Evolutionary conservation across 2,113 vertebrate species (phyloP).

Genomic region (Hylia prasina): DNA sequence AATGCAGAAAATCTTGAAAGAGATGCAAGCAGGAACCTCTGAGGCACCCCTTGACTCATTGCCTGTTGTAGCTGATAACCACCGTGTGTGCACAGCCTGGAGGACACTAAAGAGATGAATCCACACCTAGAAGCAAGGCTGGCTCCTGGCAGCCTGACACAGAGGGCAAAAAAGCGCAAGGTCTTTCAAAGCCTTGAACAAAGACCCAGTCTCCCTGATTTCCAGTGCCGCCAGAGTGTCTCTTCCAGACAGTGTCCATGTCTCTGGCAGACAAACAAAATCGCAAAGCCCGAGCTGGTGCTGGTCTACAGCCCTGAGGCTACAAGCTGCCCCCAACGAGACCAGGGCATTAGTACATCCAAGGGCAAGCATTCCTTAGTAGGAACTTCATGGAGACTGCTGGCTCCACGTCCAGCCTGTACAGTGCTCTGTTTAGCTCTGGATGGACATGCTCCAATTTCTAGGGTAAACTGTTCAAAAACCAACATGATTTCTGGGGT

Average conservation of each 20-base stretch:
- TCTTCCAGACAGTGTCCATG: accelerated
- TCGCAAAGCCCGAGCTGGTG: not conserved
- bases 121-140: conserved; percentile 14
- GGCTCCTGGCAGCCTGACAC: not conserved
- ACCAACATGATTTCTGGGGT: accelerated
- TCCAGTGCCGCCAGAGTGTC: accelerated
- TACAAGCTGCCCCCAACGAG: not conserved
- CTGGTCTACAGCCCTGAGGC: not conserved
- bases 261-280: not conserved
- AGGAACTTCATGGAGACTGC: accelerated
- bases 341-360: not conserved
- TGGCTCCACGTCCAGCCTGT: accelerated
- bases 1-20: conserved; percentile 4
- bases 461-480: not conserved
- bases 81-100: not conserved
- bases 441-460: not conserved
- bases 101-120: not conserved
- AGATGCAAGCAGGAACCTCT: not conserved
- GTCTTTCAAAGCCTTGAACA: conserved; percentile 12
- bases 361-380: not conserved
- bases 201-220: not conserved
- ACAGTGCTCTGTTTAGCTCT: not conserved
- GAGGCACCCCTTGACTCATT: not conserved
- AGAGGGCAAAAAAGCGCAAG: not conserved
- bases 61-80: conserved; percentile 45